Conservation (phyloP, 2,888 invertebrate species). For the Leucania comma region DNA sequence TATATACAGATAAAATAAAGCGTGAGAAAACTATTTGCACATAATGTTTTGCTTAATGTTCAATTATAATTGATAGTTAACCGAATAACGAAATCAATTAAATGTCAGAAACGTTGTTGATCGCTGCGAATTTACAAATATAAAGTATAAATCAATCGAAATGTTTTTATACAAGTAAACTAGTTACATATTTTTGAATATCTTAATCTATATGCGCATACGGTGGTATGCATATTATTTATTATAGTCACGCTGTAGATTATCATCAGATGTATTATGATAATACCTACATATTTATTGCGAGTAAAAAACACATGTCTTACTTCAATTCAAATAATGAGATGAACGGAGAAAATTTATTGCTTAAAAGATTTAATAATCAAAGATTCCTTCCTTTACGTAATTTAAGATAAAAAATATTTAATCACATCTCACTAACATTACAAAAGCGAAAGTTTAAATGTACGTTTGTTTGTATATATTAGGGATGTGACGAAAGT, state of each 20-base stretch:
- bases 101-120: constrained; percentile 47
- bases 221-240: constrained; percentile 26
- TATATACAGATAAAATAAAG: constrained; percentile 1
- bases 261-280: background rate
- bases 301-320: background rate
- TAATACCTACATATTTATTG: background rate
- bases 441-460: no score
- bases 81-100: constrained; percentile 56
- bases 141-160: constrained; percentile 55
- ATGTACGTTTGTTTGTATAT: no score
- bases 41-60: constrained; percentile 42
- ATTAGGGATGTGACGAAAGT: no score
- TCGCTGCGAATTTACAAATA: constrained; percentile 50
- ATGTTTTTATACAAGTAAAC: constrained; percentile 53
- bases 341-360: background rate
- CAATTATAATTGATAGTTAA: constrained; percentile 48
- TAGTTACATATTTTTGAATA: constrained; percentile 63
- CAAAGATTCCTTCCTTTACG: background rate
- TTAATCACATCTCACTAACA: no score
- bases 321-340: background rate
- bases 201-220: constrained; percentile 58
- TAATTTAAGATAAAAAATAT: no score
- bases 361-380: background rate
- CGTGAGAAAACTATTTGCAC: constrained; percentile 52
- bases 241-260: constrained; percentile 19